phyloP scores from a whole-genome alignment of 2,888 invertebrate genomes.

The Pachliopta kotzebuea region DNA sequence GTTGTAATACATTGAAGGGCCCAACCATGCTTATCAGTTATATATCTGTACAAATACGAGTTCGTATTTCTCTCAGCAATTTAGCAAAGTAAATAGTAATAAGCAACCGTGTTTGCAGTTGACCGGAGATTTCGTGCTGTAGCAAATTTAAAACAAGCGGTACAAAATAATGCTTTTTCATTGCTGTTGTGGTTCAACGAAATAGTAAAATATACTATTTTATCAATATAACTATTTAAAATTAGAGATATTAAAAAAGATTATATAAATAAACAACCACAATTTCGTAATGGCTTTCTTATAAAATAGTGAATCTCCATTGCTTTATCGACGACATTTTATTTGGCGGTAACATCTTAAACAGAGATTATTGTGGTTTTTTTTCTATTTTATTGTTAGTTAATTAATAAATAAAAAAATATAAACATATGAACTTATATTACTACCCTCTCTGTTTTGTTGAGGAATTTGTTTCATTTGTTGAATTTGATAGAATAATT shows the following conservation, averaged over 20 bases:
- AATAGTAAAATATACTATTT: not conserved
- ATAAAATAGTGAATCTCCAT: no score
- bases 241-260: not conserved
- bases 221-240: not conserved
- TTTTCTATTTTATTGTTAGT: no score
- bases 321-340: no score
- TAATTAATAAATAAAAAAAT: no score
- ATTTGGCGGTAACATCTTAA: no score
- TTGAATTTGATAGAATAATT: no score
- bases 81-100: constrained; percentile 17
- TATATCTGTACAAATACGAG: constrained; percentile 2
- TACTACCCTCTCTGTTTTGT: no score
- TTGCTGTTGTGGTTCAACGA: not conserved
- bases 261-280: no score
- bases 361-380: no score
- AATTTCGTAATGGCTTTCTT: no score
- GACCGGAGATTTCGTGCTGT: constrained; percentile 10
- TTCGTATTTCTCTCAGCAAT: constrained; percentile 6
- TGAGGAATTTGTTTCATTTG: no score
- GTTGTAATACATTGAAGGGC: not conserved
- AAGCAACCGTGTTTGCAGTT: constrained; percentile 18
- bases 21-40: not conserved
- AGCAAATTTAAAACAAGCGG: constrained; percentile 15
- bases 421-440: no score
- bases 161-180: not conserved